These are phyloP conservation scores for Tupaia tana DNA, from an alignment of 2,113 vertebrate genomes.

Conservation along the genomic window DNA sequence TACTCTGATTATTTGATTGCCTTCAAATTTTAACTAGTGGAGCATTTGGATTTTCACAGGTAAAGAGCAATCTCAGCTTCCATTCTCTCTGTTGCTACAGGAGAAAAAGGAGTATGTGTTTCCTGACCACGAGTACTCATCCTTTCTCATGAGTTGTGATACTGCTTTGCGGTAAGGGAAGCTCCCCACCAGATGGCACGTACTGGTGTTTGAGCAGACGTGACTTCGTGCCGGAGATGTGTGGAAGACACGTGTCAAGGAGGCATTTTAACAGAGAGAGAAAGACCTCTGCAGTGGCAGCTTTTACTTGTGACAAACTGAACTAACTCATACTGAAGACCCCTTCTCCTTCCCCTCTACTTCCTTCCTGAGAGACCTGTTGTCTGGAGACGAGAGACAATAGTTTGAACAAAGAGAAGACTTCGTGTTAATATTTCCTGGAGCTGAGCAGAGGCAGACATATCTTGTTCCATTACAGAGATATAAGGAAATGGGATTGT, in stretches of 20 bases:
- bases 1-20: slow-evolving; percentile 3
- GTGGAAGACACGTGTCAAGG: slow-evolving; percentile 51
- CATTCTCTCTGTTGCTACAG: neutral
- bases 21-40: slow-evolving; percentile 63
- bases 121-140: neutral
- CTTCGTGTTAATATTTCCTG: slow-evolving; percentile 26
- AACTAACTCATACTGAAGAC: neutral
- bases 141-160: neutral
- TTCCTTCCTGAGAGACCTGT: neutral
- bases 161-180: neutral
- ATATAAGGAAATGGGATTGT: slow-evolving; percentile 72
- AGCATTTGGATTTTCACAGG: neutral
- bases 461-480: slow-evolving; percentile 72
- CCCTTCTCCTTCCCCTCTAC: neutral
- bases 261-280: slow-evolving; percentile 45
- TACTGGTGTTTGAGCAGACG: slow-evolving; percentile 50
- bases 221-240: slow-evolving; percentile 60
- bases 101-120: neutral
- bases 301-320: slow-evolving; percentile 54
- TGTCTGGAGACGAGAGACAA: neutral
- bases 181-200: neutral
- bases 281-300: slow-evolving; percentile 30
- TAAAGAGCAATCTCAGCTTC: neutral
- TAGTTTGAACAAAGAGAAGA: slow-evolving; percentile 7
- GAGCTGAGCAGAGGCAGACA: slow-evolving; percentile 38